Evolutionary conservation across 2,797 vertebrate species (phyloP), one percentile per base, ranked within the genome.

Genomic region (Poecilia gillii): DNA sequence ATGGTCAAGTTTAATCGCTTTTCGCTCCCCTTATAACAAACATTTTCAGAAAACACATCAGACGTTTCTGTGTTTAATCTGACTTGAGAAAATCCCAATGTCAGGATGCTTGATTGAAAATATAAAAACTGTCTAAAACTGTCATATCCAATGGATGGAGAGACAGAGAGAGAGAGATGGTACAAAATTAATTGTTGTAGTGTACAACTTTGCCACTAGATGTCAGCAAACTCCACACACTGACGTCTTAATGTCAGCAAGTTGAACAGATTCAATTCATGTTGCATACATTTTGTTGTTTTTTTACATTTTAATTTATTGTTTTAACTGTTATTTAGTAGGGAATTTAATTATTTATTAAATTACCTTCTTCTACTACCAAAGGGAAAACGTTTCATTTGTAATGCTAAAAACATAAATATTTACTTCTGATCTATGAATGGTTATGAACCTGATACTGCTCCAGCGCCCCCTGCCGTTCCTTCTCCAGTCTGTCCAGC

Each of bases 371-470:
- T 45, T 28, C 20, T 11, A 25, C 66, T 25, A 41, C 25, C 20
- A 43, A 23, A 41, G 20, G 64, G 9, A 25, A 23, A 39, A 68
- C 2, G 2, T 41, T 33, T 23, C 6, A 28, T 59, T 62, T 62
- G 28, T 6, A 62, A 62, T 16, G 59, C 28, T 66, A 66, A 39
- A 62, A 62, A 7, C 13, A 16, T 33, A 68, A 41, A 39, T 18
- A 62, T 31, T 31, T 62, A 13, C 59, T 62, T 62, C 68, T 43
- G 41, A 71, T 43, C 39, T 45, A n/a, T 45, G 43, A 71, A 16
- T 8, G 23, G 23, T 45, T 43, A n/a, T 43, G 4, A 73, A 99
- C 98, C 97, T 98, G 90, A 0, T 98, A 98, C 78, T 98, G 97
- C 92, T 97, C 94, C 73, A 97, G 94, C 0, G 97, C 97, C 43